Conservation (phyloP, 2,797 vertebrate genomes). For the Emydoidea blandingii region DNA sequence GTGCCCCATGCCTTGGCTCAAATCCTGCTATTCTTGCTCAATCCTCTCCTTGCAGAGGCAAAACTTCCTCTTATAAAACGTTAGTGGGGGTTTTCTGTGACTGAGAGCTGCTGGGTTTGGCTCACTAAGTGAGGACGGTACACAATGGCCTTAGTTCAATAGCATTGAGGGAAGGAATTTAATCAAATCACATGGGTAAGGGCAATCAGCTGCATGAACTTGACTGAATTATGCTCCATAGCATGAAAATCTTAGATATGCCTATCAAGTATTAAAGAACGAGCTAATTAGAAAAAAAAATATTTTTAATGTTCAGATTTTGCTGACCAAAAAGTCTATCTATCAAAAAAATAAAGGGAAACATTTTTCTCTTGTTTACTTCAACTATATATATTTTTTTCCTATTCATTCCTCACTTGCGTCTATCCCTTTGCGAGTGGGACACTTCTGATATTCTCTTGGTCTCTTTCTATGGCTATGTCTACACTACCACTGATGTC, state of each 20-base stretch:
- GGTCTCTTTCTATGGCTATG: not conserved
- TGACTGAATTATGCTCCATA: not conserved
- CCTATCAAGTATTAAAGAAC: constrained; percentile 41
- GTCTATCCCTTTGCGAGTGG: not conserved
- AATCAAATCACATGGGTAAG: not conserved
- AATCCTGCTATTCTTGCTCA: not conserved
- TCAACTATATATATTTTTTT: not conserved
- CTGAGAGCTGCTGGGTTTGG: not conserved
- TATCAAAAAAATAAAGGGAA: constrained; percentile 48
- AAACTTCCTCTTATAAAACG: not conserved
- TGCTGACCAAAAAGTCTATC: not conserved
- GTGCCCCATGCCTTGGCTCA: not conserved
- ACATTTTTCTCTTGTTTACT: not conserved
- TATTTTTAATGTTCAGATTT: constrained; percentile 54
- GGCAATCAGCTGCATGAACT: not conserved
- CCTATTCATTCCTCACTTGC: not conserved
- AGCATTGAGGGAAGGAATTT: fast-evolving
- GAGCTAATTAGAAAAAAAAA: constrained; percentile 46
- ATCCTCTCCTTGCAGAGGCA: not conserved
- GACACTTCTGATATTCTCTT: not conserved
- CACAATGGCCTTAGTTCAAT: not conserved
- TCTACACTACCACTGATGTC: too few species aligned
- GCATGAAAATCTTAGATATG: not conserved
- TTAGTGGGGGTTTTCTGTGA: not conserved
- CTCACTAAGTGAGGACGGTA: not conserved